Percentiles rank a stretch among this genome's conserved stretches.
These are phyloP conservation scores for Monochamus saltuarius DNA, from an alignment of 1,140 invertebrate genomes.

Conservation along the genomic window DNA sequence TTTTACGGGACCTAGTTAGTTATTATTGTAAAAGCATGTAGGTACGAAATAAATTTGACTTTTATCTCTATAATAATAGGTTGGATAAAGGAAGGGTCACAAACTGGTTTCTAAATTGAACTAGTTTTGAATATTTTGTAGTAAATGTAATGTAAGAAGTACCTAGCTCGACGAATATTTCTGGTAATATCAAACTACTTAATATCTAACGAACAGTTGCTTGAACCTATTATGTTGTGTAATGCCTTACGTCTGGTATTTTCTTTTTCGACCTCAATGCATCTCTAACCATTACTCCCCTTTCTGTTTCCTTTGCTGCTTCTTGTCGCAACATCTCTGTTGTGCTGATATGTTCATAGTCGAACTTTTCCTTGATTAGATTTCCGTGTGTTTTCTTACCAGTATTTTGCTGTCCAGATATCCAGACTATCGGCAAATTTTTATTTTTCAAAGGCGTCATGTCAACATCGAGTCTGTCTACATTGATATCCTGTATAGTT, in stretches of 20 bases:
- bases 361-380: slow-evolving; percentile 5
- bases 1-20: too few relatives aligned
- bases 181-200: too few relatives aligned
- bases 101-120: too few relatives aligned
- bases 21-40: too few relatives aligned
- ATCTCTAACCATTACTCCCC: slow-evolving; percentile 1
- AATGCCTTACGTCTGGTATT: slow-evolving; percentile 6
- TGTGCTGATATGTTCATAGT: neutral
- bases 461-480: slow-evolving; percentile 8
- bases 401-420: slow-evolving; percentile 11
- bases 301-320: neutral
- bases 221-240: too few relatives aligned
- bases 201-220: too few relatives aligned
- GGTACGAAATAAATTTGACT: too few relatives aligned
- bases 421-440: slow-evolving; percentile 16
- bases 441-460: slow-evolving; percentile 9
- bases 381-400: slow-evolving; percentile 15
- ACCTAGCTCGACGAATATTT: too few relatives aligned
- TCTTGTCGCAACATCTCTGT: slow-evolving; percentile 12
- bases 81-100: too few relatives aligned
- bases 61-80: too few relatives aligned
- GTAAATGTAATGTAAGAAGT: too few relatives aligned
- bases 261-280: neutral
- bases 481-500: neutral
- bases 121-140: too few relatives aligned